Evolutionary conservation across 2,113 vertebrate genomes (phyloP).

Genomic region (Amblyopsis rosae): DNA sequence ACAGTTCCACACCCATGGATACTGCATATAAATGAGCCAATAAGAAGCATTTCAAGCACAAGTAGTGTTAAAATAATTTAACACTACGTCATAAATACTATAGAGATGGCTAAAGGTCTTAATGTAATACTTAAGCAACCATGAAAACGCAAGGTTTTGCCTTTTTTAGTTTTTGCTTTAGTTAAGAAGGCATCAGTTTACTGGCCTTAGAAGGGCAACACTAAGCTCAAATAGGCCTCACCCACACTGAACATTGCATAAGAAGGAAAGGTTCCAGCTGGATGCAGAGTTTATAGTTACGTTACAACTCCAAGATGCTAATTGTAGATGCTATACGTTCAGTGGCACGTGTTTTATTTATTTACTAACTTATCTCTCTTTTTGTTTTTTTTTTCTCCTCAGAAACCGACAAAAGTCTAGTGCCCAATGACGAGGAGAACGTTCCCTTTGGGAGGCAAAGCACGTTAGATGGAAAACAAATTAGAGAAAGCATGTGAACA

Average conservation of each 20-base stretch:
- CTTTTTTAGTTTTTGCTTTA: constrained; percentile 4
- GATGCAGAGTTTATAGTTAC: constrained; percentile 34
- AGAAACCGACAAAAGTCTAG: constrained; percentile 29
- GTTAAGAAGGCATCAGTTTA: constrained; percentile 18
- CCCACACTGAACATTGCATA: constrained; percentile 47
- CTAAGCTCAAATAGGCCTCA: constrained; percentile 20
- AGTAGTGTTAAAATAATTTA: background rate
- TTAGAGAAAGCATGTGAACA: constrained; percentile 9
- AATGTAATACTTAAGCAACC: constrained; percentile 37
- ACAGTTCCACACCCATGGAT: constrained; percentile 54
- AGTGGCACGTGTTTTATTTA: background rate
- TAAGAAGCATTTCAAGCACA: constrained; percentile 53
- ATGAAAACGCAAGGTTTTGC: constrained; percentile 19
- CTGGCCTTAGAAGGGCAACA: constrained; percentile 36
- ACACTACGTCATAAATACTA: constrained; percentile 60
- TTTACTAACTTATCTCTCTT: no score
- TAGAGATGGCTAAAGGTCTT: constrained; percentile 31
- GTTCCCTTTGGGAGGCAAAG: constrained; percentile 50
- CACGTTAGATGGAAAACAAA: constrained; percentile 34
- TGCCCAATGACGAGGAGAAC: constrained; percentile 42
- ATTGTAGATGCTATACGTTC: background rate
- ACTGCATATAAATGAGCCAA: constrained; percentile 66
- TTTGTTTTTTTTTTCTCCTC: background rate
- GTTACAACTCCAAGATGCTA: constrained; percentile 11
- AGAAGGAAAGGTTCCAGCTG: constrained; percentile 18